These are phyloP conservation scores for Pachydiplax longipennis DNA, from an alignment of 2,888 invertebrate species.

Conservation along the genomic window DNA sequence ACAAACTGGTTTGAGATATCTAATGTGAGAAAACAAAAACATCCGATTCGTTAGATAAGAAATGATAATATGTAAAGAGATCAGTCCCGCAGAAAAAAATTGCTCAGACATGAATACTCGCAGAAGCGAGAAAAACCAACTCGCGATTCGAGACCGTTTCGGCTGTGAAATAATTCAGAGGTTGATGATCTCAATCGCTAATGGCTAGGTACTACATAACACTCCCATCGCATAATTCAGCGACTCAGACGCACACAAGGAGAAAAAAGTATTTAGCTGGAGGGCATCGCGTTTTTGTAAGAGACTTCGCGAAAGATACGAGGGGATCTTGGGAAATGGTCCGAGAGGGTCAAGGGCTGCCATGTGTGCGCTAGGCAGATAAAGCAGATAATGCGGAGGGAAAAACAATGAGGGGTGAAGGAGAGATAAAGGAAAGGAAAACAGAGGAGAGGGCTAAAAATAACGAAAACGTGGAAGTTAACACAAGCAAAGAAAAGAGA, in stretches of 20 bases:
- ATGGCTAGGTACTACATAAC: neutral
- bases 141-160: neutral
- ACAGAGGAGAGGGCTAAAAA: neutral
- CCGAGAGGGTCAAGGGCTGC: neutral
- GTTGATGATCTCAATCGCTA: neutral
- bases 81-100: no score
- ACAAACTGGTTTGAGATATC: no score
- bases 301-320: neutral
- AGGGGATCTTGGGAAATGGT: neutral
- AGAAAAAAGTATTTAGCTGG: neutral
- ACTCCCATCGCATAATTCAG: neutral
- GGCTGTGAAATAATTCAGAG: neutral
- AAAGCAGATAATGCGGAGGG: neutral
- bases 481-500: neutral
- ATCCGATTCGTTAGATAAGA: no score
- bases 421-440: neutral
- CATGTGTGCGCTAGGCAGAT: neutral
- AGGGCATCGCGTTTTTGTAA: neutral
- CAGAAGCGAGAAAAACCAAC: no score
- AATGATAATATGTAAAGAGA: no score
- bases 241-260: neutral
- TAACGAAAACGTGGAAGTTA: neutral
- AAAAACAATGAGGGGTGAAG: neutral
- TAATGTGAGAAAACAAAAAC: no score
- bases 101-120: no score